Percentiles rank a stretch among this genome's conserved stretches.
These are phyloP conservation scores for Erinaceus europaeus DNA, from an alignment of 2,113 vertebrate species.

Conservation along the genomic window DNA sequence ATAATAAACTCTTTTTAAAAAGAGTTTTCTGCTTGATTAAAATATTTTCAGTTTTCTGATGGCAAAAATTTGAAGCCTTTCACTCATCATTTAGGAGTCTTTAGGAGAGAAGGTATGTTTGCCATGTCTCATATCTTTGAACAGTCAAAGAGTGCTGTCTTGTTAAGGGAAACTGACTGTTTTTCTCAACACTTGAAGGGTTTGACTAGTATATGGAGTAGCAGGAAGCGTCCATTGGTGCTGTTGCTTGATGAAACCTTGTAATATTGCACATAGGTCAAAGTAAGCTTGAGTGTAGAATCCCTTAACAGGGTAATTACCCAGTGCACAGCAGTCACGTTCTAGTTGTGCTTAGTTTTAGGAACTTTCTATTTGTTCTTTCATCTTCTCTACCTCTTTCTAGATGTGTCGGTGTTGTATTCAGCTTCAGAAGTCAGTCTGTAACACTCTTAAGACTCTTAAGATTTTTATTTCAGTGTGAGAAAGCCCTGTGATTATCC, in stretches of 20 bases:
- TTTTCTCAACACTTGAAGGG: not conserved
- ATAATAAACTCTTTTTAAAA: no score
- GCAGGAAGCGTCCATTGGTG: not conserved
- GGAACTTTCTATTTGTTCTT: not conserved
- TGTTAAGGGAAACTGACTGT: not conserved
- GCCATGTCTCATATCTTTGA: not conserved
- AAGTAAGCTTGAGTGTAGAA: not conserved
- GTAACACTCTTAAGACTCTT: not conserved
- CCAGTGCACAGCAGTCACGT: not conserved
- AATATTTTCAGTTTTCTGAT: constrained; percentile 4
- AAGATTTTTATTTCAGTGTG: not conserved
- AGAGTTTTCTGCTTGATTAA: not conserved
- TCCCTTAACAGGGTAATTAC: not conserved
- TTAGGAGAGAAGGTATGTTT: not conserved
- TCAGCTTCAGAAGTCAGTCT: not conserved
- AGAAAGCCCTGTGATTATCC: not conserved
- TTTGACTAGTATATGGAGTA: not conserved
- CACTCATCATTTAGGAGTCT: not conserved
- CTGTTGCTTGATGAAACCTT: not conserved
- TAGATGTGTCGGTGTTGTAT: not conserved
- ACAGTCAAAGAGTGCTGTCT: not conserved
- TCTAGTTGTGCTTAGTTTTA: not conserved
- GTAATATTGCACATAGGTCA: not conserved
- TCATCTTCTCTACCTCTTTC: not conserved
- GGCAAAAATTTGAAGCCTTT: not conserved